phyloP scores from a whole-genome alignment of 2,113 vertebrate genomes.

The Planiliza haematocheilus region DNA sequence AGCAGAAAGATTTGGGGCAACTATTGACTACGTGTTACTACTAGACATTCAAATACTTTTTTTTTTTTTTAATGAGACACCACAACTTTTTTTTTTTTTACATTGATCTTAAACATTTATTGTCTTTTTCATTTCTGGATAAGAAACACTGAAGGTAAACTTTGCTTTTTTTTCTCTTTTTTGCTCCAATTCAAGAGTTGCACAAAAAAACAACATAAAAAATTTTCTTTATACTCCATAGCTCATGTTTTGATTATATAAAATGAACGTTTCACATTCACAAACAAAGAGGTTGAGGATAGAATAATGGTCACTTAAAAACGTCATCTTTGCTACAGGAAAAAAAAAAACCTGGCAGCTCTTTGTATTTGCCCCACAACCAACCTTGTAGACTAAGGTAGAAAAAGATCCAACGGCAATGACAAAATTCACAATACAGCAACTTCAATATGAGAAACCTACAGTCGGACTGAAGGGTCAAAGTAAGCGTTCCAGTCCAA shows the following conservation, averaged over 20 bases:
- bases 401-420: constrained; percentile 38
- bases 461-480: constrained; percentile 23
- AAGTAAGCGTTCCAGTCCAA: constrained; percentile 30
- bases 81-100: constrained; percentile 6
- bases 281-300: constrained; percentile 79
- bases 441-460: constrained; percentile 47
- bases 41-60: not conserved
- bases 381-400: constrained; percentile 14
- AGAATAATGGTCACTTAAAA: constrained; percentile 69
- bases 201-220: constrained; percentile 88
- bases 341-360: constrained; percentile 12
- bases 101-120: constrained; percentile 59
- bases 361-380: constrained; percentile 6
- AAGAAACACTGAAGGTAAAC: constrained; percentile 77
- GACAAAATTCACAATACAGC: constrained; percentile 52
- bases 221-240: constrained; percentile 84
- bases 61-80: constrained; percentile 11
- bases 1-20: constrained; percentile 12
- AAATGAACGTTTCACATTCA: constrained; percentile 91
- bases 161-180: not conserved
- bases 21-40: constrained; percentile 6
- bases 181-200: constrained; percentile 35
- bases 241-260: constrained; percentile 82
- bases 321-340: constrained; percentile 56
- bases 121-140: constrained; percentile 64